Percentiles rank a stretch among this genome's conserved stretches.
These are phyloP conservation scores for Cotesia vestalis DNA, from an alignment of 1,140 invertebrate genomes.

Conservation along the genomic window DNA sequence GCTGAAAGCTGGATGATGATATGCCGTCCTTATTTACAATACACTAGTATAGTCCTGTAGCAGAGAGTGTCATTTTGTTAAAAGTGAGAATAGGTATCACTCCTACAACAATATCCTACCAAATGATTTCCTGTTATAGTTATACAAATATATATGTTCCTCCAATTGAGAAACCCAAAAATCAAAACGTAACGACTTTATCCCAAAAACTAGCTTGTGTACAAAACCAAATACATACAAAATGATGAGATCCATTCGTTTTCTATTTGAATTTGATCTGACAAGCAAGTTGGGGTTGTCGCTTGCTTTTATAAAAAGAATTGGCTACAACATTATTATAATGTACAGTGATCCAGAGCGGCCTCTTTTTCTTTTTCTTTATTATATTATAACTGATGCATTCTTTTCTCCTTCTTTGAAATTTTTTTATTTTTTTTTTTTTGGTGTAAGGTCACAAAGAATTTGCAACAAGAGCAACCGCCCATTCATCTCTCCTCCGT, in stretches of 20 bases:
- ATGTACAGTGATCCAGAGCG: neutral
- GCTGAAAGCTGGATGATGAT: conserved; percentile 19
- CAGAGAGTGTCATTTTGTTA: neutral
- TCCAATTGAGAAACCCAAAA: conserved; percentile 4
- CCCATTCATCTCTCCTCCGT: conserved; percentile 12
- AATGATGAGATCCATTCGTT: conserved; percentile 24
- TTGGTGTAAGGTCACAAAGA: conserved; percentile 17
- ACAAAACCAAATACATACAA: neutral
- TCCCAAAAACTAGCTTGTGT: conserved; percentile 11
- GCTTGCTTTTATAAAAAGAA: conserved; percentile 13
- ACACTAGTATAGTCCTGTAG: neutral
- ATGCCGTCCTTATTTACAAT: neutral
- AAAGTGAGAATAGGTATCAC: conserved; percentile 27
- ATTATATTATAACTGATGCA: neutral
- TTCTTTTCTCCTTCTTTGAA: neutral
- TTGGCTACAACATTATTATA: conserved; percentile 11
- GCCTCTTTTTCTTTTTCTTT: conserved; percentile 12
- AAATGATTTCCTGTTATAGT: conserved; percentile 43
- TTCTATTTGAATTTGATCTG: conserved; percentile 28
- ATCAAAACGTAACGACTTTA: conserved; percentile 42
- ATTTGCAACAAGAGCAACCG: conserved; percentile 36
- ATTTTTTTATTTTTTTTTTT: conserved; percentile 24
- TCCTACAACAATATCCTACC: conserved; percentile 42
- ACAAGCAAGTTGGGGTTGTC: conserved; percentile 12
- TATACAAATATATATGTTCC: neutral